Evolutionary conservation across 2,888 invertebrate species (phyloP), one percentile per base, ranked within the genome.

Genomic region (Margaritifera margaritifera): DNA sequence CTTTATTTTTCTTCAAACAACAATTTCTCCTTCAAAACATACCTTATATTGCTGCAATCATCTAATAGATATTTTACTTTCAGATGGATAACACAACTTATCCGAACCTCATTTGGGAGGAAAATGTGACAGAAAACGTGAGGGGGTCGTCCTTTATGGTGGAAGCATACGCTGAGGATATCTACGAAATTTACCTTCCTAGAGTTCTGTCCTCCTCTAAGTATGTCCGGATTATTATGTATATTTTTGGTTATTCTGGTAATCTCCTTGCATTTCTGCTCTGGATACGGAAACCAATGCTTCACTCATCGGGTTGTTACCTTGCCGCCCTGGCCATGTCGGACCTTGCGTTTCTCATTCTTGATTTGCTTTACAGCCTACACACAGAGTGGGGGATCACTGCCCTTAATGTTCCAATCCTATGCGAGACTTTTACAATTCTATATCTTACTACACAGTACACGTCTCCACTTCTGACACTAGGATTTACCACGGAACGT

Each of bases 401-500:
- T 51, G 68, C 83, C 0, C 74, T 89, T 11, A 71, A 86, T 64
- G 65, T 77, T 19, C 86, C 86, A 0, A 80, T 87, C 6, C 60
- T 89, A 1, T 90, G 90, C 78, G 83, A 89, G 71, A 72, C 73
- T 18, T 89, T 87, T 72, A 84, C 88, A 0, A 77, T 88, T 15
- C 62, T 89, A 15, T 88, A 83, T 81, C 68, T 88, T 55, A 75
- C 86, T 20, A 75, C 84, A 6, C 90, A 90, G 78, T 88, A 88
- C 68, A 76, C 87, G 63, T 86, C 86, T 25, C 89, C 89, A 0
- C 73, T 89, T 11, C 76, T 89, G 56, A 89, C 89, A 53, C 79
- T 89, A 19, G 89, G 85, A 6, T 90, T 90, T 72, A 90, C 90
- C 5, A 86, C 87, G 8, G 89, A 90, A 73, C 70, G 89, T n/a